These are phyloP conservation scores for Trichopria drosophilae DNA, from an alignment of 2,888 invertebrate species.

Conservation along the genomic window DNA sequence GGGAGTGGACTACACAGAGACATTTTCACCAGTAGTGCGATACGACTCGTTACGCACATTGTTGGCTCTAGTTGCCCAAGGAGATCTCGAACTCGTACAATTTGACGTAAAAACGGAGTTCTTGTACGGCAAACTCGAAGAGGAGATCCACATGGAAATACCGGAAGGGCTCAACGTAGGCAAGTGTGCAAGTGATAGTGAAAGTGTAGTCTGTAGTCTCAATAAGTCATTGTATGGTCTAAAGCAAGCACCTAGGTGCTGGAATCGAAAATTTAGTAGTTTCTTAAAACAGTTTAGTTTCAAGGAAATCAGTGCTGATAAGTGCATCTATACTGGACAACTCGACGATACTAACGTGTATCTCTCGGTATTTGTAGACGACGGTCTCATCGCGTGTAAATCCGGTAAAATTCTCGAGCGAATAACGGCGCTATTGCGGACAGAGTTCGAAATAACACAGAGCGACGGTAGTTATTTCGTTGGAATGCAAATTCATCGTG, in stretches of 20 bases:
- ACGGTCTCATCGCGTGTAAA: constrained; percentile 16
- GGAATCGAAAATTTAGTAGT: constrained; percentile 1
- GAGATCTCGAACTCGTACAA: constrained; percentile 15
- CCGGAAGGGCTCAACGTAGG: constrained; percentile 2
- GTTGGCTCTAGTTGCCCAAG: constrained; percentile 12
- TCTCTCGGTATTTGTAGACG: constrained; percentile 14
- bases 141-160: constrained; percentile 3
- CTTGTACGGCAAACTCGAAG: constrained; percentile 12
- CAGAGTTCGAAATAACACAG: constrained; percentile 13
- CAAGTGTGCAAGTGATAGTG: not conserved
- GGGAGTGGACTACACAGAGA: too few relatives aligned
- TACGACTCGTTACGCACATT: constrained; percentile 16
- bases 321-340: not conserved
- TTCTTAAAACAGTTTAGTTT: too few relatives aligned
- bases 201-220: constrained; percentile 5
- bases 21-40: constrained; percentile 1
- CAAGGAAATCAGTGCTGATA: not conserved
- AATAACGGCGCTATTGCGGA: not conserved
- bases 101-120: constrained; percentile 17
- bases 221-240: constrained; percentile 1
- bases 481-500: constrained; percentile 22
- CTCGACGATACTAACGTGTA: not conserved
- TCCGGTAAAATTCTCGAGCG: too few relatives aligned
- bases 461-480: constrained; percentile 14
- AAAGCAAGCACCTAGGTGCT: too few relatives aligned